These are phyloP conservation scores for Remorina albescens DNA, from an alignment of 2,797 vertebrate genomes.

Conservation along the genomic window DNA sequence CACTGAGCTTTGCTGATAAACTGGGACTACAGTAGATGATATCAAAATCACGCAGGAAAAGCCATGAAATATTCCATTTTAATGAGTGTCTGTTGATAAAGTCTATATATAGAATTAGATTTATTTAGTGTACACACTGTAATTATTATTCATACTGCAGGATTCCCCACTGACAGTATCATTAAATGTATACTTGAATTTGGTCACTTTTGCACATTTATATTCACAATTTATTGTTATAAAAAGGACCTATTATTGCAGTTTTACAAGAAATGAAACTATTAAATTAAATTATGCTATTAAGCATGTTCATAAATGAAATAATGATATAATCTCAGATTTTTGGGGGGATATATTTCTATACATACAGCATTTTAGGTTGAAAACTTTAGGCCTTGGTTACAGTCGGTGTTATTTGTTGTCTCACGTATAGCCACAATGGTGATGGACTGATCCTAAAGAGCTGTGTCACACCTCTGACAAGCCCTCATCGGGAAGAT, in stretches of 20 bases:
- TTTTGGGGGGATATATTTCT: not conserved
- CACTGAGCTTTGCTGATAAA: conserved; percentile 56
- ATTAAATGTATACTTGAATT: conserved; percentile 10
- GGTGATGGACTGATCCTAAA: conserved; percentile 75
- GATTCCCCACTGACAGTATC: conserved; percentile 23
- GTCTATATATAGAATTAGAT: conserved; percentile 32
- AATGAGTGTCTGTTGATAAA: conserved; percentile 44
- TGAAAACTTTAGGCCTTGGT: conserved; percentile 14
- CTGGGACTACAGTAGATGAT: conserved; percentile 54
- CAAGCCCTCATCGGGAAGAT: conserved; percentile 52
- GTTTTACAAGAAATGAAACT: not conserved
- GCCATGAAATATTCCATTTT: conserved; percentile 49
- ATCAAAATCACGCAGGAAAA: conserved; percentile 40
- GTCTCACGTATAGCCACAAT: conserved; percentile 52
- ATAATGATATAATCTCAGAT: not conserved
- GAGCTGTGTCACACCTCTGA: conserved; percentile 69
- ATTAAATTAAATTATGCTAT: no score
- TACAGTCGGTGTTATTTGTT: conserved; percentile 51
- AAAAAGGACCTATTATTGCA: not conserved
- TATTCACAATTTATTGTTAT: not conserved
- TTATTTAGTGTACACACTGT: conserved; percentile 19
- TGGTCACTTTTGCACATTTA: conserved; percentile 8
- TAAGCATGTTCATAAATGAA: not conserved
- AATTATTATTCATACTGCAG: conserved; percentile 30
- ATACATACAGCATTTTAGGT: not conserved